Base-by-base conservation (phyloP, 2,888 invertebrate species). In the Cryptosula pallasiana region DNA sequence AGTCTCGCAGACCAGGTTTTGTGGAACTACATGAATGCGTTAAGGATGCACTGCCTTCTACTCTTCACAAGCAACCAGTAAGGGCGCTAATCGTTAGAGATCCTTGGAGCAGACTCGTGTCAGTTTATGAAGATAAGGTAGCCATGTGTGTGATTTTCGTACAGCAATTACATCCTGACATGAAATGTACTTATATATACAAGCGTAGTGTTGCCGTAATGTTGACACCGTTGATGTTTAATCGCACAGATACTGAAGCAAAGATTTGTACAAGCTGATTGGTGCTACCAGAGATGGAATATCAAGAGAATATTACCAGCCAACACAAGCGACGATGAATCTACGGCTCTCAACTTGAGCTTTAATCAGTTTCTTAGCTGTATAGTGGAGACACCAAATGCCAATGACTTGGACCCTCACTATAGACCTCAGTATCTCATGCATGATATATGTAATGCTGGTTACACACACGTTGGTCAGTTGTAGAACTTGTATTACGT, bases 111-210 rank as follows among this genome's bases (percentile, higher is more conserved):
- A 63, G 63, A 63, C 32, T 63, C 3, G 63, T 63, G 1, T 63
- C 63, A 32, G 63, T 63, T n/a, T 63, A 63, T 32, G 32, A 63
- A 34, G 63, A 63, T n/a, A 63, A 63, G 34, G 63, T 63, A 63
- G 3, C n/a, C n/a, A n/a, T n/a, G n/a, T n/a, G n/a, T n/a, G n/a
- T n/a, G n/a, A n/a, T n/a, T n/a, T n/a, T n/a, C n/a, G n/a, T n/a
- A n/a, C n/a, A n/a, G n/a, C n/a, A n/a, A n/a, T n/a, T n/a, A n/a
- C n/a, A n/a, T n/a, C n/a, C n/a, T n/a, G n/a, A n/a, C n/a, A n/a
- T n/a, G n/a, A n/a, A n/a, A n/a, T n/a, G n/a, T n/a, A n/a, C n/a
- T n/a, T n/a, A n/a, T n/a, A n/a, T n/a, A n/a, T n/a, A n/a, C n/a
- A n/a, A n/a, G n/a, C n/a, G n/a, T n/a, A n/a, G n/a, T n/a, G n/a